Conservation (phyloP, 2,797 vertebrate genomes). For the Neosilurus hyrtlii region DNA sequence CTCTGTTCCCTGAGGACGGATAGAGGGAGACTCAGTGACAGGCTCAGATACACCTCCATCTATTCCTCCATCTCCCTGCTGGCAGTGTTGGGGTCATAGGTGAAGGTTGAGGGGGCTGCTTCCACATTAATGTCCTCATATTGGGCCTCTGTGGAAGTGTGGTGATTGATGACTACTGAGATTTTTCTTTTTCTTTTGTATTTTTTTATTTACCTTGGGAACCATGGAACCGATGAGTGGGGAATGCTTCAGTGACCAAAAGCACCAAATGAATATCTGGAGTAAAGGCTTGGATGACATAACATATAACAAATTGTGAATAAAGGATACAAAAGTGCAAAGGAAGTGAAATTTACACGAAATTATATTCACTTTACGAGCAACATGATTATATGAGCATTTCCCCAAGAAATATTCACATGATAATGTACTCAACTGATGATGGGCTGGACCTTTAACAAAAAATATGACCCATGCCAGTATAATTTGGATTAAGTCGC, state of each 20-base stretch:
- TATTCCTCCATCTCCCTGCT: slow-evolving; percentile 53
- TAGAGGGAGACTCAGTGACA: slow-evolving; percentile 43
- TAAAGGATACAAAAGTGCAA: no score
- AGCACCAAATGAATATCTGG: slow-evolving; percentile 9
- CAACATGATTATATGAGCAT: no score
- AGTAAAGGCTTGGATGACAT: neutral
- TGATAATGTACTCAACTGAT: no score
- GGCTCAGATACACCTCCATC: slow-evolving; percentile 45
- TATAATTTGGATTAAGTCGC: no score
- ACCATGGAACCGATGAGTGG: neutral
- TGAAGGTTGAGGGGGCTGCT: slow-evolving; percentile 51
- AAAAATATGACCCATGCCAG: no score
- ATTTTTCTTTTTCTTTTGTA: slow-evolving; percentile 26
- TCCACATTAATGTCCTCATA: slow-evolving; percentile 55
- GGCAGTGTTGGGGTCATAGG: slow-evolving; percentile 50
- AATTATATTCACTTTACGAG: no score
- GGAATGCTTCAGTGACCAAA: slow-evolving; percentile 19
- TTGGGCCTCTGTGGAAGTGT: slow-evolving; percentile 53
- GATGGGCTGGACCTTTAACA: no score
- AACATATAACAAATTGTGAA: neutral
- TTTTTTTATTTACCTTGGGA: slow-evolving; percentile 25
- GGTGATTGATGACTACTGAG: slow-evolving; percentile 55
- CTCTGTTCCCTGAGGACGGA: slow-evolving; percentile 44
- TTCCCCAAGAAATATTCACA: no score
- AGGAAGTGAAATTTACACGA: no score